Conservation (phyloP, 2,888 invertebrate genomes). For the Muschampia plurimacula region DNA sequence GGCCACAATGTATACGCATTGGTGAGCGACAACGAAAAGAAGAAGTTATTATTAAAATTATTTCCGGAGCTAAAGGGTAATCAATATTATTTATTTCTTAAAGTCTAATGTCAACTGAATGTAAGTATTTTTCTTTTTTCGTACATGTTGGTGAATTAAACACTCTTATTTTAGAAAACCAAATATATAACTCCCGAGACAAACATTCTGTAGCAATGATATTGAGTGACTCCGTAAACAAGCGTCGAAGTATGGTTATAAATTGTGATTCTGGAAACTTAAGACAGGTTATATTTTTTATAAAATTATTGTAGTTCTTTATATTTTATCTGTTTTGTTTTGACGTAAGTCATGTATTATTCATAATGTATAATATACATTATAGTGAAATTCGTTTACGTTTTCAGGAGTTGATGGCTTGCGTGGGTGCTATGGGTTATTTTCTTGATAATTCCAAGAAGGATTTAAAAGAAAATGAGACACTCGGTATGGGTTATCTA, state of each 20-base stretch:
- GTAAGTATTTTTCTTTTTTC: no score
- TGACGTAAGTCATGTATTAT: no score
- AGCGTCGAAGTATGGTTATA: not conserved
- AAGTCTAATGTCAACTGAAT: no score
- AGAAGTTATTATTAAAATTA: conserved; percentile 41
- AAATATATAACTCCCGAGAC: conserved; percentile 5
- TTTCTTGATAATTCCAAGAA: not conserved
- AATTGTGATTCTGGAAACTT: conserved; percentile 1
- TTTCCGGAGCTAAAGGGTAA: conserved; percentile 35
- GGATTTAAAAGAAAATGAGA: not conserved
- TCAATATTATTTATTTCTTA: no score
- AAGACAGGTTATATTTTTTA: no score
- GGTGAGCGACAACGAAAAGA: conserved; percentile 43
- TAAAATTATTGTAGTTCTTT: no score
- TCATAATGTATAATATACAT: no score
- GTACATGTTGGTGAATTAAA: no score
- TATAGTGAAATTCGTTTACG: no score
- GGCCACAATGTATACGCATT: conserved; percentile 45
- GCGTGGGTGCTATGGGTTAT: not conserved
- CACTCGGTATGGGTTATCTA: not conserved
- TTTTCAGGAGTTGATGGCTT: not conserved
- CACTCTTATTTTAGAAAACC: conserved; percentile 26
- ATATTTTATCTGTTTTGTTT: no score
- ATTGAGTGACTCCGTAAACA: not conserved
- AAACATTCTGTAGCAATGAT: not conserved